Percentiles rank a stretch among this genome's conserved stretches.
Conservation (phyloP, 2,888 invertebrate genomes). For the Scaptomyza caliginosa region DNA sequence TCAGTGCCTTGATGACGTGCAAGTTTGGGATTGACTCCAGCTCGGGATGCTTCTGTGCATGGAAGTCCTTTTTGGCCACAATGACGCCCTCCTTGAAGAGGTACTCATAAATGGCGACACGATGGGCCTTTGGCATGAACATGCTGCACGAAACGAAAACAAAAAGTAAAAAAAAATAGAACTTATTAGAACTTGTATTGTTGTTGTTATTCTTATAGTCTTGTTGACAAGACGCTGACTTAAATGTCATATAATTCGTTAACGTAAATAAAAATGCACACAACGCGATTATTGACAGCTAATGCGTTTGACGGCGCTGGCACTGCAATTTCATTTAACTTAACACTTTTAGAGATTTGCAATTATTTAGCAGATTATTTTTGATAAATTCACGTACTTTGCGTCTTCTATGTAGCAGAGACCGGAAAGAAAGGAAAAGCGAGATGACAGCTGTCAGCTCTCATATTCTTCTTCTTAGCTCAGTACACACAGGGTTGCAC, state of each 20-base stretch:
- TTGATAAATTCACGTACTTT: slow-evolving; percentile 80
- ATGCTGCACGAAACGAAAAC: slow-evolving; percentile 87
- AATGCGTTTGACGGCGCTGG: slow-evolving; percentile 6
- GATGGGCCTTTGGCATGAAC: slow-evolving; percentile 99
- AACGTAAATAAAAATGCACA: slow-evolving; percentile 41
- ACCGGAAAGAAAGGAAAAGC: slow-evolving; percentile 84
- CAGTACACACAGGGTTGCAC: slow-evolving; percentile 43
- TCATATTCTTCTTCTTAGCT: slow-evolving; percentile 49
- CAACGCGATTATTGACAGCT: slow-evolving; percentile 27
- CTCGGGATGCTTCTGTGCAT: slow-evolving; percentile 98
- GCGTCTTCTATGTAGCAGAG: slow-evolving; percentile 81
- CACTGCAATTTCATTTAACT: slow-evolving; percentile 21
- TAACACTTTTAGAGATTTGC: slow-evolving; percentile 54
- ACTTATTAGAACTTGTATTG: slow-evolving; percentile 36
- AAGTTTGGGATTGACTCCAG: slow-evolving; percentile 97
- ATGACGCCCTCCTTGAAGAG: slow-evolving; percentile 99
- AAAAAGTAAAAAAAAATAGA: slow-evolving; percentile 44
- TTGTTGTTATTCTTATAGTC: slow-evolving; percentile 38
- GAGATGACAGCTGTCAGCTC: slow-evolving; percentile 66
- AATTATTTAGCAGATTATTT: slow-evolving; percentile 76
- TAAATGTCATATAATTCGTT: slow-evolving; percentile 27
- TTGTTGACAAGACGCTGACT: slow-evolving; percentile 37
- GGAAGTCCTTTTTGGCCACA: slow-evolving; percentile 99
- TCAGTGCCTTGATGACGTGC: slow-evolving; percentile 99
- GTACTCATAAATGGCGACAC: slow-evolving; percentile 98